Conservation (phyloP, 2,888 invertebrate species). For the Synanthedon formicaeformis region DNA sequence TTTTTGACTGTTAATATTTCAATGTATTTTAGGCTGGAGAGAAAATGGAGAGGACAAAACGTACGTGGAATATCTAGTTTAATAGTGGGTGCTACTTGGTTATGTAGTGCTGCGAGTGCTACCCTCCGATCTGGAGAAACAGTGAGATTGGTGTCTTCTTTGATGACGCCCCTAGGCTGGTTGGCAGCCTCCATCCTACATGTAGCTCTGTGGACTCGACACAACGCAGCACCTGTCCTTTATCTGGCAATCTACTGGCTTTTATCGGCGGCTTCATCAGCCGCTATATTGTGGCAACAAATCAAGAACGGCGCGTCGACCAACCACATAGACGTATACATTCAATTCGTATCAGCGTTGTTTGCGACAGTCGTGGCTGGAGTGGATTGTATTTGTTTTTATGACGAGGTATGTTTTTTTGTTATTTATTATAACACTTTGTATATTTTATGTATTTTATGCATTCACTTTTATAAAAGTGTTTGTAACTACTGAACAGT, state of each 20-base stretch:
- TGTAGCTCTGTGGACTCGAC: slow-evolving; percentile 46
- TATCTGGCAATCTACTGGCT: slow-evolving; percentile 61
- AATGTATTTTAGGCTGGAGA: slow-evolving; percentile 16
- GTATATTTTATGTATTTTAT: too few species aligned
- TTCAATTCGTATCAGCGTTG: slow-evolving; percentile 33
- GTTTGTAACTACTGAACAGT: too few species aligned
- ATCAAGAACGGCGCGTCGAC: slow-evolving; percentile 17
- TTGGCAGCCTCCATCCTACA: slow-evolving; percentile 52
- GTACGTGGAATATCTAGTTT: slow-evolving; percentile 45
- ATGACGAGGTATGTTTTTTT: slow-evolving; percentile 48
- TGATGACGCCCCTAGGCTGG: slow-evolving; percentile 51
- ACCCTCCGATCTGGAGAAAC: slow-evolving; percentile 34
- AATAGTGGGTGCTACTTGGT: slow-evolving; percentile 36
- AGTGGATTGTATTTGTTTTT: slow-evolving; percentile 55
- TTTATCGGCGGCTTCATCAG: slow-evolving; percentile 37
- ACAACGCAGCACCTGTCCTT: slow-evolving; percentile 47
- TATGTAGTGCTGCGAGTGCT: slow-evolving; percentile 39
- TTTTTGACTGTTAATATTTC: neutral
- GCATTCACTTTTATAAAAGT: too few species aligned
- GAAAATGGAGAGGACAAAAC: slow-evolving; percentile 50
- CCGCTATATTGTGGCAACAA: slow-evolving; percentile 36
- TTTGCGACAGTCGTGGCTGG: slow-evolving; percentile 36
- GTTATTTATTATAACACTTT: too few species aligned
- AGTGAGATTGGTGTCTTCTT: slow-evolving; percentile 34
- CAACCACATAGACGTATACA: slow-evolving; percentile 35